Evolutionary conservation across 2,797 vertebrate genomes (phyloP), one percentile per base, ranked within the genome.

Genomic region (Ptychadena robeensis): DNA sequence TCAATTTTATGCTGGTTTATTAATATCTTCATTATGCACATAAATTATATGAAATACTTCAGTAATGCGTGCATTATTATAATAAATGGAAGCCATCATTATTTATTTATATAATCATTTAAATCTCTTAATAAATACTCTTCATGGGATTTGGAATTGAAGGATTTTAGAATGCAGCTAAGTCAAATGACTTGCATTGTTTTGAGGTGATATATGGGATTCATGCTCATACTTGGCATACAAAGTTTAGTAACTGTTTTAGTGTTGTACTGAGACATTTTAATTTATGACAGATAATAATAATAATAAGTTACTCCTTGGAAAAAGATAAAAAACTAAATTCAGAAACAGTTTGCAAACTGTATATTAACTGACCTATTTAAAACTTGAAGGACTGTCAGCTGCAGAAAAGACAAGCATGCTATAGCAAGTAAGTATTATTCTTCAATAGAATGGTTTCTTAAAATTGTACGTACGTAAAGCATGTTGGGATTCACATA

Each of bases 11-110:
- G 53, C 27, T 74, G 35, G 44, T 61, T 35, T 61, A 74, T 59
- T 74, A 74, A 74, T 74, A 74, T 74, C 31, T 61, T 57, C 53
- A 37, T 74, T 61, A 74, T 74, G 53, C 25, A 74, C 72, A 74
- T 74, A 61, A 61, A 37, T 74, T 74, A 25, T 34, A 61, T 32
- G 22, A 57, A 74, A 61, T 18, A 37, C n/a, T 61, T 12, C 15
- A 74, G 32, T 34, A 32, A 73, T 61, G 31, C 15, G 35, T 37
- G 10, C 31, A 61, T 22, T 59, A 37, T 35, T 61, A 37, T 27
- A 22, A n/a, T 61, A 61, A 27, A 74, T n/a, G 18, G 59, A 59
- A 34, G 18, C 18, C 18, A 22, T 53, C 44, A 53, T 53, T 53
- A 53, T 53, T 53, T 53, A 53, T 53, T 53, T 53, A 53, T 53